A percentile compares a stretch with the other conserved stretches of the same genome.
These are phyloP conservation scores for Leptinotarsa peninsularis DNA, from an alignment of 2,888 invertebrate genomes.

Conservation along the genomic window DNA sequence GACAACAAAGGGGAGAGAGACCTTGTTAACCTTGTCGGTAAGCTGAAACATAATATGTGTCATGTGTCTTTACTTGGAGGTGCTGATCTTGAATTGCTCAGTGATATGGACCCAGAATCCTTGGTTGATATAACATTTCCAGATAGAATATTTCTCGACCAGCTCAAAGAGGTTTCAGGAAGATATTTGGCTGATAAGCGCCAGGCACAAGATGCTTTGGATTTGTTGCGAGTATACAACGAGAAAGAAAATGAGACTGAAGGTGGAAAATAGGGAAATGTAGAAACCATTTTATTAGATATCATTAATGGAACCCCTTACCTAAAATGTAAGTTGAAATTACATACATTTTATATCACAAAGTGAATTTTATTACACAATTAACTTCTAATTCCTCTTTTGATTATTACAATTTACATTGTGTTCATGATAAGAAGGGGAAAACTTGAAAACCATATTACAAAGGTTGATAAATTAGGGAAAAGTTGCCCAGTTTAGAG, in stretches of 20 bases:
- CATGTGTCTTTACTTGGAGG: slow-evolving; percentile 88
- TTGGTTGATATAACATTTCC: slow-evolving; percentile 82
- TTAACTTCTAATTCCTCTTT: too few species aligned
- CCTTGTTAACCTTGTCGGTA: slow-evolving; percentile 81
- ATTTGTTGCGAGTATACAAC: slow-evolving; percentile 81
- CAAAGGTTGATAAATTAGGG: too few species aligned
- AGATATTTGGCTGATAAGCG: slow-evolving; percentile 79
- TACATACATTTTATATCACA: too few species aligned
- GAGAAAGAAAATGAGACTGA: slow-evolving; percentile 57
- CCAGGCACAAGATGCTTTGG: slow-evolving; percentile 89
- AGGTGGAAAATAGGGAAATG: slow-evolving; percentile 39
- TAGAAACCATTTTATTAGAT: slow-evolving; percentile 35
- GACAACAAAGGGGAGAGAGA: slow-evolving; percentile 69
- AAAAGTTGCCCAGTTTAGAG: too few species aligned
- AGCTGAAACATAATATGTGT: slow-evolving; percentile 83
- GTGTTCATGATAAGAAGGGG: too few species aligned
- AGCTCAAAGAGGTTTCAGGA: slow-evolving; percentile 86
- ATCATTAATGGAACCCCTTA: slow-evolving; percentile 29
- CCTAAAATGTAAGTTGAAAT: slow-evolving; percentile 32
- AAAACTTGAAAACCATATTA: too few species aligned
- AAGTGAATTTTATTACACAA: too few species aligned
- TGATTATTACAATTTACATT: too few species aligned
- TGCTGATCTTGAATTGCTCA: slow-evolving; percentile 84
- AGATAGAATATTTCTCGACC: slow-evolving; percentile 81
- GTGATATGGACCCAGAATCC: slow-evolving; percentile 92